Evolutionary conservation across 2,888 invertebrate species (phyloP).

Genomic region (Heteromyza rotundicornis): DNA sequence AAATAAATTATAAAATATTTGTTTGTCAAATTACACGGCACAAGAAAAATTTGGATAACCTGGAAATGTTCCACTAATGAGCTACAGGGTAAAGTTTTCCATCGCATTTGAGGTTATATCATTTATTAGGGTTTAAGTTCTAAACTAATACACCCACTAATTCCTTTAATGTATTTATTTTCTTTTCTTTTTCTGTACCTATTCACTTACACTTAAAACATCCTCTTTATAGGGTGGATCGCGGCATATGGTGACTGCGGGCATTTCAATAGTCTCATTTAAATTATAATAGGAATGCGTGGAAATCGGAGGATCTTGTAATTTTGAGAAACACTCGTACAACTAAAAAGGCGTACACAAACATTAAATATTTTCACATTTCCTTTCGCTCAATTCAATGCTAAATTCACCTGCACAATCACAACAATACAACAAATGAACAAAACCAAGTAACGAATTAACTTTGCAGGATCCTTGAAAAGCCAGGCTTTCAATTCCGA

Average conservation of each 20-base stretch:
- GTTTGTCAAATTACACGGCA: no score
- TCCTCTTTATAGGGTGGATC: conserved; percentile 70
- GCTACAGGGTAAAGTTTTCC: no score
- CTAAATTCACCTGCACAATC: conserved; percentile 66
- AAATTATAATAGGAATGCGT: conserved; percentile 73
- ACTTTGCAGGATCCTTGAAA: conserved; percentile 64
- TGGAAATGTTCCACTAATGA: no score
- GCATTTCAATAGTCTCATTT: conserved; percentile 72
- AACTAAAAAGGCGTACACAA: conserved; percentile 61
- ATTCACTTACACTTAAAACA: conserved; percentile 65
- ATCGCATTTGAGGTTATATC: no score
- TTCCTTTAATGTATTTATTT: no score
- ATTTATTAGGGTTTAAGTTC: no score
- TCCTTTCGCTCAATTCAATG: not conserved
- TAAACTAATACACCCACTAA: no score
- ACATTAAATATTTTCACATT: not conserved
- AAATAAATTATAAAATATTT: no score
- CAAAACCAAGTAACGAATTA: conserved; percentile 67
- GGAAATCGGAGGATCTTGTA: conserved; percentile 70
- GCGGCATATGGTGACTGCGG: conserved; percentile 73
- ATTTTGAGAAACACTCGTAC: conserved; percentile 67
- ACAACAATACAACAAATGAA: conserved; percentile 67
- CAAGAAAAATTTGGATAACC: no score
- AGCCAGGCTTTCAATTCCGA: conserved; percentile 53
- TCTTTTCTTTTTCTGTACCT: no score